Evolutionary conservation across 2,113 vertebrate species (phyloP).

Genomic region (Laterallus jamaicensis): DNA sequence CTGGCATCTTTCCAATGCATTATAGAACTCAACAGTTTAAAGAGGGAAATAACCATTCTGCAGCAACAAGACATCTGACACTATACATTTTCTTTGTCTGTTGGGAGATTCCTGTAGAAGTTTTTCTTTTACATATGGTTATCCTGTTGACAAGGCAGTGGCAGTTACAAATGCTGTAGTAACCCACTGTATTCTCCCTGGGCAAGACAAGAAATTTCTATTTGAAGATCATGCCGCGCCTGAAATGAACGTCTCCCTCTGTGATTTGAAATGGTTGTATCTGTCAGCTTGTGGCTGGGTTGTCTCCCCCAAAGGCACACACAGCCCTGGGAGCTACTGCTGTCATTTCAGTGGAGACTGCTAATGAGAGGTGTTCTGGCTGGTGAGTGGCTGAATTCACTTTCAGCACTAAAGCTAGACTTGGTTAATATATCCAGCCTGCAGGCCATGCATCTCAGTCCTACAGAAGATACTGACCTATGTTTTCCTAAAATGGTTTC

Average conservation of each 20-base stretch:
- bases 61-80: not conserved
- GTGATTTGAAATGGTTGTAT: not conserved
- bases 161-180: slow-evolving; percentile 1
- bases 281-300: not conserved
- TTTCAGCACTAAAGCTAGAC: not conserved
- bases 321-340: not conserved
- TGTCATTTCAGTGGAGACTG: not conserved
- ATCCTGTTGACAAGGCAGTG: not conserved
- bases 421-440: not conserved
- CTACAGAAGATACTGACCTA: not conserved
- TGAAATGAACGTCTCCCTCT: not conserved
- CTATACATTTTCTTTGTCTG: not conserved
- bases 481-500: not conserved
- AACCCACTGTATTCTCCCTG: not conserved
- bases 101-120: not conserved
- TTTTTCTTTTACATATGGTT: not conserved
- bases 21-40: not conserved
- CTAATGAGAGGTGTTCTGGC: not conserved
- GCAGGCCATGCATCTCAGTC: not conserved
- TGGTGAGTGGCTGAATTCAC: not conserved
- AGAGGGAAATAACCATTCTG: not conserved
- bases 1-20: not conserved
- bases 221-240: not conserved
- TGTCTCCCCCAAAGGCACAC: not conserved
- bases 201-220: not conserved